Evolutionary conservation across 35 echinoderm and acorn worm species (phyloP).

Genomic region (Apostichopus parvimensis): DNA sequence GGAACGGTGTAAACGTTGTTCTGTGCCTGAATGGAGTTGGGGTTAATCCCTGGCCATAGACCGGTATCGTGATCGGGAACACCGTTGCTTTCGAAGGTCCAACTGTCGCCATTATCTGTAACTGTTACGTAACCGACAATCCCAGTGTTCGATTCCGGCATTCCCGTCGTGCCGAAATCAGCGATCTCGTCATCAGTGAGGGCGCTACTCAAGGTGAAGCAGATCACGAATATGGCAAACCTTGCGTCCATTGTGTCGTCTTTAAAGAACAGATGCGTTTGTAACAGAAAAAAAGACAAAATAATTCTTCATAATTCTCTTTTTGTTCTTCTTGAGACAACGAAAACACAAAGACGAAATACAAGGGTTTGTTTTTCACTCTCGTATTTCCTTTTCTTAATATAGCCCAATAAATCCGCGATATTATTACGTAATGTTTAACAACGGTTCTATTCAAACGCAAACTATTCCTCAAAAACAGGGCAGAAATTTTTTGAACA

Average conservation of each 20-base stretch:
- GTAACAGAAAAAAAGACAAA: too few species aligned
- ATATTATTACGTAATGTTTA: too few species aligned
- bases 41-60: constrained; percentile 13
- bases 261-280: neutral
- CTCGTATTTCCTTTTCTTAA: too few species aligned
- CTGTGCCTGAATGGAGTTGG: constrained; percentile 1
- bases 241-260: neutral
- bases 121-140: constrained; percentile 64
- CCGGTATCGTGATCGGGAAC: constrained; percentile 77
- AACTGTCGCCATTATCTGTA: constrained; percentile 14
- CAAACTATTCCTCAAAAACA: too few species aligned
- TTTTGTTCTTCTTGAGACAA: too few species aligned
- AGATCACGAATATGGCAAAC: neutral
- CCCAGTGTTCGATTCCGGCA: constrained; percentile 62
- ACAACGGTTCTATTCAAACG: too few species aligned
- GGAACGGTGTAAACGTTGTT: neutral
- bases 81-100: constrained; percentile 65
- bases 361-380: too few species aligned
- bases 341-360: too few species aligned
- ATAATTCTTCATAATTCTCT: too few species aligned
- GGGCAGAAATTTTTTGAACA: too few species aligned
- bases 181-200: constrained; percentile 56
- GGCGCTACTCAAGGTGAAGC: constrained; percentile 10
- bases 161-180: constrained; percentile 60
- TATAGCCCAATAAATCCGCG: too few species aligned